These are phyloP conservation scores for Hippocampus comes DNA, from an alignment of 2,113 vertebrate genomes.

Conservation along the genomic window DNA sequence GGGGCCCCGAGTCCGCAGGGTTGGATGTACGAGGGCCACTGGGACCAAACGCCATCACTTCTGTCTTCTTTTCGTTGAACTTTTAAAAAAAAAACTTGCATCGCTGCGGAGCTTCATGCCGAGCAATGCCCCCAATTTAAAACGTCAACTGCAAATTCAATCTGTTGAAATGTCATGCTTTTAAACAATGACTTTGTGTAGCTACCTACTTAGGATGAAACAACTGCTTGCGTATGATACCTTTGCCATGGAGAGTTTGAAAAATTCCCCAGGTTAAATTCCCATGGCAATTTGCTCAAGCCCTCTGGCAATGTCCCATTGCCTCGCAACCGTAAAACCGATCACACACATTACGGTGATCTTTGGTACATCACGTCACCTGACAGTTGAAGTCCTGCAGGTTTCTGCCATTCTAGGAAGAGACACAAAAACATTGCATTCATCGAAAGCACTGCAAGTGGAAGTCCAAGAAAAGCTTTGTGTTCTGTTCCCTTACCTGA, in stretches of 20 bases:
- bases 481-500: slow-evolving; percentile 74
- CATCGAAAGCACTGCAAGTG: background rate
- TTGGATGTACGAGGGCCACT: too few species aligned
- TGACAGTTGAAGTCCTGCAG: slow-evolving; percentile 95
- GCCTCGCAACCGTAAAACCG: background rate
- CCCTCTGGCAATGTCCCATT: background rate
- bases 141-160: too few species aligned
- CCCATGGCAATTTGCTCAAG: background rate
- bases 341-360: background rate
- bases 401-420: slow-evolving; percentile 83
- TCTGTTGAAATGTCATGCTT: too few species aligned
- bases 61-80: too few species aligned
- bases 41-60: too few species aligned
- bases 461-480: background rate
- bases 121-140: too few species aligned
- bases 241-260: background rate
- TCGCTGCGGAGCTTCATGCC: too few species aligned
- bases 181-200: too few species aligned
- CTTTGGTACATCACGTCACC: slow-evolving; percentile 67
- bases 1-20: background rate
- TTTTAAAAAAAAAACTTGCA: too few species aligned
- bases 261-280: background rate
- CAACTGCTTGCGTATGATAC: background rate
- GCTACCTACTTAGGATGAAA: background rate
- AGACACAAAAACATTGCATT: slow-evolving; percentile 5